A percentile compares a stretch with the other conserved stretches of the same genome.
These are phyloP conservation scores for Cydia strobilella DNA, from an alignment of 1,140 invertebrate species.

Conservation along the genomic window DNA sequence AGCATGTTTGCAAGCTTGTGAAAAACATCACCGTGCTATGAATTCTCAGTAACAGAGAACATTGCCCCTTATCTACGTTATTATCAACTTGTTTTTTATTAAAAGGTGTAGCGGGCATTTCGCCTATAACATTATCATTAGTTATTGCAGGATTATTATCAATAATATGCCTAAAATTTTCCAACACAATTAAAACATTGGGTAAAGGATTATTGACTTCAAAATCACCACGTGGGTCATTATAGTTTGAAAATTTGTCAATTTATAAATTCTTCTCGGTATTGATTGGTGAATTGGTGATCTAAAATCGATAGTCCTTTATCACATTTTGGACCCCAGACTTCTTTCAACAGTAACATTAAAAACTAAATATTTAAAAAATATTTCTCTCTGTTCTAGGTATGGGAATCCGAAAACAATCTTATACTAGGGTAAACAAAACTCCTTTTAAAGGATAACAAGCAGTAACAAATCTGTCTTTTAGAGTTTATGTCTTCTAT, in stretches of 20 bases:
- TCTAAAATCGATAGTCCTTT: constrained; percentile 42
- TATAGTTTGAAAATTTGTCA: neutral
- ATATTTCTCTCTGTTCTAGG: constrained; percentile 63
- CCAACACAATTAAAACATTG: constrained; percentile 26
- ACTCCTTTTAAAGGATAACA: constrained; percentile 77
- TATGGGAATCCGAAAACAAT: constrained; percentile 62
- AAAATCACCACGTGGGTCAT: neutral
- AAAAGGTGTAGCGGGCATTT: constrained; percentile 11
- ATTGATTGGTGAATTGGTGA: neutral
- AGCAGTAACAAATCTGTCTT: constrained; percentile 71
- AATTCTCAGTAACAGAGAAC: neutral
- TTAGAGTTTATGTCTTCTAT: constrained; percentile 68
- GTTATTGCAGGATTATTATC: constrained; percentile 32
- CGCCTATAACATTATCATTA: constrained; percentile 25
- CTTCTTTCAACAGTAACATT: constrained; percentile 64
- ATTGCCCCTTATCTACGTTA: neutral
- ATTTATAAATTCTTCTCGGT: constrained; percentile 14
- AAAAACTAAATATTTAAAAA: constrained; percentile 72
- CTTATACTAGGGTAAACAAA: constrained; percentile 69
- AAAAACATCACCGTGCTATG: constrained; percentile 11
- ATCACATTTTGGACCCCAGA: constrained; percentile 73
- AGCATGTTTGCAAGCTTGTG: neutral
- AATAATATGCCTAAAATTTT: constrained; percentile 29
- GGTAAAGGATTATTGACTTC: constrained; percentile 7
- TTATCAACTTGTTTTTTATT: constrained; percentile 25